Percentiles rank a stretch among this genome's conserved stretches.
Evolutionary conservation across 2,113 vertebrate species (phyloP).

Genomic region (Phoenicopterus ruber): DNA sequence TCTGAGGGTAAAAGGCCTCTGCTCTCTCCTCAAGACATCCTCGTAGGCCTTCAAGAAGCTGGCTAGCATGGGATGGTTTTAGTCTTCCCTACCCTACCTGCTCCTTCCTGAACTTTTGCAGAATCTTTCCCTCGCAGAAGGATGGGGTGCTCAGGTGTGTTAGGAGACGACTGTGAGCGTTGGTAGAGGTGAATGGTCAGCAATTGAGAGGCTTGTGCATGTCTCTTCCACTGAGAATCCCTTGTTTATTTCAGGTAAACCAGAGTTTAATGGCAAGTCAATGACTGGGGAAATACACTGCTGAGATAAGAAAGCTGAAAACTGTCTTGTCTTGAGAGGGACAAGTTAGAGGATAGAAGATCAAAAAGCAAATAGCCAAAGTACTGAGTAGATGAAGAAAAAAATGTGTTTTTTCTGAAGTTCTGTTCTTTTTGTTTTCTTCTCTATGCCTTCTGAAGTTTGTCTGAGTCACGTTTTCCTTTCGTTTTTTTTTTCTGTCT

Average conservation of each 20-base stretch:
- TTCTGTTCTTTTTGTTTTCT: not conserved
- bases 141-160: not conserved
- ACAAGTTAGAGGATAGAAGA: not conserved
- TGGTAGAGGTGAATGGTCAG: not conserved
- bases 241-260: not conserved
- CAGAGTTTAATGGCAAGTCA: not conserved
- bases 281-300: not conserved
- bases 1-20: not conserved
- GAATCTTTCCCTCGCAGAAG: not conserved
- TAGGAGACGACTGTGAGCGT: not conserved
- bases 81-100: not conserved
- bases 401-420: not conserved
- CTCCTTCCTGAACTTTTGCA: not conserved
- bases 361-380: not conserved
- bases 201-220: not conserved
- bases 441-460: not conserved
- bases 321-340: not conserved
- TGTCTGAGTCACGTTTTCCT: not conserved
- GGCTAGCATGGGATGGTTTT: not conserved
- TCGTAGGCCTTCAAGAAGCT: not conserved
- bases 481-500: not conserved
- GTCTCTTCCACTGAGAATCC: not conserved
- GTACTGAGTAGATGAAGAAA: not conserved
- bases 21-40: not conserved
- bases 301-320: not conserved